Evolutionary conservation across 2,888 invertebrate genomes (phyloP).

Genomic region (Agrypnus murinus): DNA sequence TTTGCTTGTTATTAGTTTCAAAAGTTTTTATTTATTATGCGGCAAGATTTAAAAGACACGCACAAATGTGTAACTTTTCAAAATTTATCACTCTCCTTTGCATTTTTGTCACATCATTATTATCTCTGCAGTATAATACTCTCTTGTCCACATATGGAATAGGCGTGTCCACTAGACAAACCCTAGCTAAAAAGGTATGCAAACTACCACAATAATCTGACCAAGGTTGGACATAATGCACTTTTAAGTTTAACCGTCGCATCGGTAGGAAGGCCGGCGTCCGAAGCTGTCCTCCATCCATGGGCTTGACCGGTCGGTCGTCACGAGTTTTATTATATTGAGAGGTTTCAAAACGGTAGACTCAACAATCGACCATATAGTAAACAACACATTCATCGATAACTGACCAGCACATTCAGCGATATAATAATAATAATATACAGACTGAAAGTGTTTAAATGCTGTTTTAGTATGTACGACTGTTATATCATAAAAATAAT

Average conservation of each 20-base stretch:
- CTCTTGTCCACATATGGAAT: constrained; percentile 32
- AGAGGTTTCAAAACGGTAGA: constrained; percentile 40
- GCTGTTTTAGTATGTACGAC: too few species aligned
- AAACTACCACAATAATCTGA: constrained; percentile 1
- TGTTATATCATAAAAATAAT: constrained; percentile 22
- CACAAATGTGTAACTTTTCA: background rate
- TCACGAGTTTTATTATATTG: too few species aligned
- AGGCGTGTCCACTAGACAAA: constrained; percentile 31
- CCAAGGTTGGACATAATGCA: constrained; percentile 24
- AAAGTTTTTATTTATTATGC: too few species aligned
- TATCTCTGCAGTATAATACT: too few species aligned
- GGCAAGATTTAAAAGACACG: background rate
- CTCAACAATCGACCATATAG: constrained; percentile 53
- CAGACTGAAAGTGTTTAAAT: too few species aligned
- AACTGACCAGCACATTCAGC: constrained; percentile 54
- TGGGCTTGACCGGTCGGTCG: constrained; percentile 14
- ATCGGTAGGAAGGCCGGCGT: too few species aligned
- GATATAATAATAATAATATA: constrained; percentile 5
- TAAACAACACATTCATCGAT: constrained; percentile 52
- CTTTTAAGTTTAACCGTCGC: constrained; percentile 31
- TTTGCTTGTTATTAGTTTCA: too few species aligned
- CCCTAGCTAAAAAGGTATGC: constrained; percentile 1
- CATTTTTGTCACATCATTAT: background rate
- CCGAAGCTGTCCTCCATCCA: constrained; percentile 14
- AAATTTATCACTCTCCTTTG: constrained; percentile 17